A percentile compares a stretch with the other conserved stretches of the same genome.
Conservation (phyloP, 2,113 vertebrate genomes). For the Pterocles orientalis region DNA sequence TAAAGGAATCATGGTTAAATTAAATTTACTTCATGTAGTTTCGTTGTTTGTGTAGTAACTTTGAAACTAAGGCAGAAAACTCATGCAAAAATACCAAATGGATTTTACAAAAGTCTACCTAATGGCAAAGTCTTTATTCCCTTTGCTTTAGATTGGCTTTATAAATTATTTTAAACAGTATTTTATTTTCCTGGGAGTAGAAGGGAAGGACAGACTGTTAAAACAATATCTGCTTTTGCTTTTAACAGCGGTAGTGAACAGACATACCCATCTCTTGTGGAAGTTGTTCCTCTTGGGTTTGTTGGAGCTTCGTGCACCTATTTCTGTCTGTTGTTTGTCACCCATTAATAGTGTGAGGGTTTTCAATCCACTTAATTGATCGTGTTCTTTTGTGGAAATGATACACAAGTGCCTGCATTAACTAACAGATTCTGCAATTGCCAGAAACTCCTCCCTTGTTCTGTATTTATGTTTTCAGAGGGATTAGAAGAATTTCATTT, state of each 20-base stretch:
- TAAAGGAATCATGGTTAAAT: fast-evolving
- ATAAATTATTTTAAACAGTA: neutral
- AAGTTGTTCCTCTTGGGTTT: neutral
- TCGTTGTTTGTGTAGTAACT: neutral
- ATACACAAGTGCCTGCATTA: neutral
- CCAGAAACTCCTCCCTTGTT: neutral
- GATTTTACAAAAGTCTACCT: neutral
- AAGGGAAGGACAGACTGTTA: neutral
- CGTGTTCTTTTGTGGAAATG: neutral
- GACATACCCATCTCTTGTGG: neutral
- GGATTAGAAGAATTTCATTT: constrained; percentile 51
- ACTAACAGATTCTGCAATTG: neutral
- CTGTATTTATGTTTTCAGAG: constrained; percentile 56
- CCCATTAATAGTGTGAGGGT: no score
- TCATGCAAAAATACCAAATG: neutral
- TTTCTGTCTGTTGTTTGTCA: neutral
- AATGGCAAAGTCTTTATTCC: neutral
- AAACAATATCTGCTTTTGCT: neutral
- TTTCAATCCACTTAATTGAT: neutral
- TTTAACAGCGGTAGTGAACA: neutral
- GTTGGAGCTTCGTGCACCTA: neutral
- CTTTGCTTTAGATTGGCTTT: neutral
- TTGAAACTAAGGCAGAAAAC: neutral
- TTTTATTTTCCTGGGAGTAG: constrained; percentile 24
- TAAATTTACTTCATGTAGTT: neutral